Base-by-base conservation (phyloP, 2,888 invertebrate species). In the Amiota mariae region DNA sequence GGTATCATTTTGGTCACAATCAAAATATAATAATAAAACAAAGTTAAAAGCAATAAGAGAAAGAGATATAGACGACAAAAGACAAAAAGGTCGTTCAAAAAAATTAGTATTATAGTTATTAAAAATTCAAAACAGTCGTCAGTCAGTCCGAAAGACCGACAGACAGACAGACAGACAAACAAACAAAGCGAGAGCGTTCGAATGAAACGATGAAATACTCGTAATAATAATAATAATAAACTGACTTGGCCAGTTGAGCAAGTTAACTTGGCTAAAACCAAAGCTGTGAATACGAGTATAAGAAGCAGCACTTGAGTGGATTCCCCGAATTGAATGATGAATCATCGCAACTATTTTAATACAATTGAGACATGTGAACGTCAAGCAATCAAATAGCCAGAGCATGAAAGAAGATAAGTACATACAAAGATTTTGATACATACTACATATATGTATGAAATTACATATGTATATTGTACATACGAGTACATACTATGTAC, bases 291-390 rank as follows among this genome's bases (percentile, higher is more conserved):
- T 57, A 48, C 47, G 68, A 48, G 47, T 47, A 56, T 8, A 10
- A 71, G 67, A 59, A 61, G 9, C 68, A 72, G 70, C 70, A 68
- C 70, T 74, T 73, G 81, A 76, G 59, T 80, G 87, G 87, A 84
- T 85, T 87, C 87, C 87, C 87, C 85, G 85, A 87, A 87, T 79
- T 75, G 71, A n/a, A 20, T 70, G 15, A 78, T 87, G 87, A 87
- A 79, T 87, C 87, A 87, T 79, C 72, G n/a, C 67, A 72, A 70
- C 48, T 56, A 18, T 71, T 61, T 47, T 24, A 51, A 36, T n/a
- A 51, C 24, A 68, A 24, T 68, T 68, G 51, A 75, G 56, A 66
- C 73, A 73, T 73, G 73, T 68, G 51, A 20, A 11, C 18, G 56
- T 48, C n/a, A 36, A 70, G 67, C 75, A 11, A 59, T 20, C 59